Evolutionary conservation across 1,140 invertebrate species (phyloP).

Genomic region (silkworm (Bombyx mori)): DNA sequence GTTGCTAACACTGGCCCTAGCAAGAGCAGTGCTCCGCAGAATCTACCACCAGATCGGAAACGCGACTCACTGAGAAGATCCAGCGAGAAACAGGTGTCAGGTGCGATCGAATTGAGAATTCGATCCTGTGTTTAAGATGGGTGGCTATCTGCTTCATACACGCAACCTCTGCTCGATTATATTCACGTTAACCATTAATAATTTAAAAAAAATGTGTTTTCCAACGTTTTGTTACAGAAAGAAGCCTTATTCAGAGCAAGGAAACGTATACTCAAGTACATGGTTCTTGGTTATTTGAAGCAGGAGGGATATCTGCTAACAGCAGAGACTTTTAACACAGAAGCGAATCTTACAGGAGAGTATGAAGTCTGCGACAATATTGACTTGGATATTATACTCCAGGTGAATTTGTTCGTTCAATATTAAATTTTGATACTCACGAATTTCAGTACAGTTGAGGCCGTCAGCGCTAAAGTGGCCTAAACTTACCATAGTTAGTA

Average conservation of each 20-base stretch:
- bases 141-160: not conserved
- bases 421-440: no score
- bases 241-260: conserved; percentile 75
- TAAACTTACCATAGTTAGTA: no score
- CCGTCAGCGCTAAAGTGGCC: not conserved
- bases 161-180: not conserved
- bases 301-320: conserved; percentile 80
- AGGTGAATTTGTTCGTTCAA: conserved; percentile 44
- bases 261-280: conserved; percentile 82
- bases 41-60: no score
- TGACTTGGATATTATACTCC: conserved; percentile 87
- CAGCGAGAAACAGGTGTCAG: no score
- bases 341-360: conserved; percentile 79
- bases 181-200: not conserved
- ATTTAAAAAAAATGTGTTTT: not conserved
- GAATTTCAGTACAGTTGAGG: no score
- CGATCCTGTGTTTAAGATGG: no score
- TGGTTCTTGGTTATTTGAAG: conserved; percentile 82
- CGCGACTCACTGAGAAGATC: no score
- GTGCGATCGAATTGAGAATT: no score
- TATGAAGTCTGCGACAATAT: conserved; percentile 92
- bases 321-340: conserved; percentile 74
- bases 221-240: conserved; percentile 49
- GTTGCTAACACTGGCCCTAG: no score
- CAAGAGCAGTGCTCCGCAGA: no score